Base-by-base conservation (phyloP, 2,888 invertebrate genomes). In the Neoascia interrupta region DNA sequence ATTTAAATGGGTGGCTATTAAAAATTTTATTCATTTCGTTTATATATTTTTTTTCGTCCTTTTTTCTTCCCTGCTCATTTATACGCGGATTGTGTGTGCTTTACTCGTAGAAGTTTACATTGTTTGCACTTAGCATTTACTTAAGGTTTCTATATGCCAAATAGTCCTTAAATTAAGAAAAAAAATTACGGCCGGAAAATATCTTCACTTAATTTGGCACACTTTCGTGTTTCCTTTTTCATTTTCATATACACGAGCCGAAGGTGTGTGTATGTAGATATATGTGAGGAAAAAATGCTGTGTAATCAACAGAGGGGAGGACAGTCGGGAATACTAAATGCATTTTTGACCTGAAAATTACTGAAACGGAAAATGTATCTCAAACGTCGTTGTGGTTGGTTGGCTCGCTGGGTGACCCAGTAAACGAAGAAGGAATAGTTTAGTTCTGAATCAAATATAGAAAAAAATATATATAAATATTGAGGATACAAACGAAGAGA, bases 1-100 rank as follows among this genome's bases (percentile, higher is more conserved):
- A 79, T 79, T 79, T 73, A 79, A 79, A 73, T 79, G 72, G 79
- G 72, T 61, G 56, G 72, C 54, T 72, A 68, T 79, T 79, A 79
- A 79, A 72, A 61, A 56, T 53, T 53, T 28, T 37, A n/a, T 37
- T 51, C 13, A n/a, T 26, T 28, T 45, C 51, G 10, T 51, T 49
- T 56, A 28, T 31, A 6, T 53, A 3, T 45, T 11, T 49, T 26
- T 28, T 26, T 36, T 43, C 15, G 13, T 19, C 19, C 26, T 56
- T 16, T 21, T 26, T 21, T 34, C 15, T 8, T 26, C 10, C 31
- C 19, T 11, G 11, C 43, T 15, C 15, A 58, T 51, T 51, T 49
- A 28, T 28, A 10, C 11, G 31, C 23, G 47, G 37, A 31, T 18
- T 18, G 47, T 16, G 58, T 60, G 51, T 51, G 58, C 58, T 41